Conservation (phyloP, 2,888 invertebrate species). For the Belgica antarctica region DNA sequence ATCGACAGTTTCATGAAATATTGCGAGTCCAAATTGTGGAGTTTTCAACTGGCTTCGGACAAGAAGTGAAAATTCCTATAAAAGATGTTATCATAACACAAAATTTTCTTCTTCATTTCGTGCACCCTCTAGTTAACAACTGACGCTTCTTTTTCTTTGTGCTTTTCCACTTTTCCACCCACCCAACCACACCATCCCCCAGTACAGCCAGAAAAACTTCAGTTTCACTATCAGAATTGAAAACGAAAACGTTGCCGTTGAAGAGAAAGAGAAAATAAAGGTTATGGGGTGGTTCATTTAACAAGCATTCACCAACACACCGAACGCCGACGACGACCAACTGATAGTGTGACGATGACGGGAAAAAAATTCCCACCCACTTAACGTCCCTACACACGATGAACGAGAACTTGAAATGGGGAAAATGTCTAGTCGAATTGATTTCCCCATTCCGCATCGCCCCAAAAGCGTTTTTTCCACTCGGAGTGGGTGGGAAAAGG, state of each 20-base stretch:
- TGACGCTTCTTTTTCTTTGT: constrained; percentile 21
- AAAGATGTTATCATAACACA: constrained; percentile 35
- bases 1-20: no score
- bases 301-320: neutral
- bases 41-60: no score
- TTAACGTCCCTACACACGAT: constrained; percentile 15
- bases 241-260: constrained; percentile 5
- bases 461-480: neutral
- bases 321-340: neutral
- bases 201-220: constrained; percentile 17
- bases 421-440: constrained; percentile 43
- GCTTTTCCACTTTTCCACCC: neutral
- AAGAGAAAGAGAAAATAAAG: constrained; percentile 34
- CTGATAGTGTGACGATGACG: constrained; percentile 24
- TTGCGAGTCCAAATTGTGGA: no score
- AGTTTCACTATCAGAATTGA: constrained; percentile 36
- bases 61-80: constrained; percentile 37
- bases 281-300: constrained; percentile 26
- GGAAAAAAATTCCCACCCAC: neutral
- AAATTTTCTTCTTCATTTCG: neutral
- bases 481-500: neutral
- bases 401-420: constrained; percentile 22
- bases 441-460: constrained; percentile 40
- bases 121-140: neutral
- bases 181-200: neutral